These are phyloP conservation scores for Isaurus tuberculatus DNA, from an alignment of 92 coral and sea anemone species.

Conservation along the genomic window DNA sequence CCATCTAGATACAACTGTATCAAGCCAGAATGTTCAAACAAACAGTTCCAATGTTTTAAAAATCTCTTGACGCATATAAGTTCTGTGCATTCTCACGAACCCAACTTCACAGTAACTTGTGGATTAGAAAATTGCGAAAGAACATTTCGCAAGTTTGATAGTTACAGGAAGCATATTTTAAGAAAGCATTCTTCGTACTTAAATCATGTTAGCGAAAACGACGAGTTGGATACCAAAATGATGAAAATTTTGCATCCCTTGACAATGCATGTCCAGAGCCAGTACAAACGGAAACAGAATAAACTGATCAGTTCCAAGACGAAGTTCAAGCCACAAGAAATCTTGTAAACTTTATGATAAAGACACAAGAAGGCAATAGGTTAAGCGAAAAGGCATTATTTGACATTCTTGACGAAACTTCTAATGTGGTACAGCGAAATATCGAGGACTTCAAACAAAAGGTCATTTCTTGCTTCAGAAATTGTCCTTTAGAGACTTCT, in stretches of 20 bases:
- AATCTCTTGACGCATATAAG: constrained; percentile 19
- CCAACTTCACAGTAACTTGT: constrained; percentile 17
- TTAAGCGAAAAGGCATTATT: too few relatives aligned
- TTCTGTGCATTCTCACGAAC: neutral
- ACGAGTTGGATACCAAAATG: neutral
- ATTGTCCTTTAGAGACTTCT: too few relatives aligned
- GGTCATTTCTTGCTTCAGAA: too few relatives aligned
- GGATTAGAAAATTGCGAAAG: constrained; percentile 26
- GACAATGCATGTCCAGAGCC: neutral
- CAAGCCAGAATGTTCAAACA: constrained; percentile 13
- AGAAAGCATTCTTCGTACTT: neutral
- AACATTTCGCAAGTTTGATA: constrained; percentile 3
- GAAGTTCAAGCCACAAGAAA: too few relatives aligned
- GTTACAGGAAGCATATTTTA: constrained; percentile 5
- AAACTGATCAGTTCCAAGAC: neutral
- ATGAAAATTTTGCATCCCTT: neutral
- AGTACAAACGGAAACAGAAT: neutral
- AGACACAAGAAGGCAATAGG: too few relatives aligned
- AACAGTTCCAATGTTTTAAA: neutral
- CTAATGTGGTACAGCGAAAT: too few relatives aligned
- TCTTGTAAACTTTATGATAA: too few relatives aligned
- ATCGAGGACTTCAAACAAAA: too few relatives aligned
- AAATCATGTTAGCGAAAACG: neutral
- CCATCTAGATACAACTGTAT: neutral
- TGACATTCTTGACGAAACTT: too few relatives aligned